Percentiles rank a stretch among this genome's conserved stretches.
phyloP scores from a whole-genome alignment of 2,113 vertebrate species.

The Elephantulus edwardii region DNA sequence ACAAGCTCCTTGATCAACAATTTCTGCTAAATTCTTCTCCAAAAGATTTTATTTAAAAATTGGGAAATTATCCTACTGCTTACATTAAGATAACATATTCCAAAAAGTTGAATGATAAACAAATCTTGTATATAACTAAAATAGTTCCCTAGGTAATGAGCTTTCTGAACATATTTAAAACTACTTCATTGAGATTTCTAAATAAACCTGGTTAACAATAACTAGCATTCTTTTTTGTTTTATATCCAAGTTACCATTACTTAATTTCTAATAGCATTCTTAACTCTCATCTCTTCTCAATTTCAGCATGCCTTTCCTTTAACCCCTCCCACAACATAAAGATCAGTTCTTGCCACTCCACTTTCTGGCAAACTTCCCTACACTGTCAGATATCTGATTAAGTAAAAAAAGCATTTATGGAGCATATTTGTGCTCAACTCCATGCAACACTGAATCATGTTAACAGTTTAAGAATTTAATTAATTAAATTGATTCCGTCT shows the following conservation, averaged over 20 bases:
- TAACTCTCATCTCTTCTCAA: too few relatives aligned
- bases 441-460: background rate
- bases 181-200: slow-evolving; percentile 29
- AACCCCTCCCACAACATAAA: background rate
- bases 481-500: background rate
- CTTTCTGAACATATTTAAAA: slow-evolving; percentile 37
- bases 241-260: background rate
- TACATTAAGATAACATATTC: background rate
- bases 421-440: background rate
- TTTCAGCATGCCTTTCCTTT: too few relatives aligned
- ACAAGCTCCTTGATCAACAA: background rate
- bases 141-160: background rate
- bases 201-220: background rate
- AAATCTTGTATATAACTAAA: background rate
- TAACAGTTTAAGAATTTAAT: background rate
- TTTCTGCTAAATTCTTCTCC: background rate
- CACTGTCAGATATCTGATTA: background rate
- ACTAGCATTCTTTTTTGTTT: background rate
- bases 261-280: too few relatives aligned
- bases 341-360: background rate
- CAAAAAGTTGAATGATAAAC: background rate
- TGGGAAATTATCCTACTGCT: background rate
- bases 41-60: slow-evolving; percentile 28
- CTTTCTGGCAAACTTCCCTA: background rate
- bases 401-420: background rate